These are phyloP conservation scores for Diadema setosum DNA, from an alignment of 35 echinoderm and acorn worm genomes.

Conservation along the genomic window DNA sequence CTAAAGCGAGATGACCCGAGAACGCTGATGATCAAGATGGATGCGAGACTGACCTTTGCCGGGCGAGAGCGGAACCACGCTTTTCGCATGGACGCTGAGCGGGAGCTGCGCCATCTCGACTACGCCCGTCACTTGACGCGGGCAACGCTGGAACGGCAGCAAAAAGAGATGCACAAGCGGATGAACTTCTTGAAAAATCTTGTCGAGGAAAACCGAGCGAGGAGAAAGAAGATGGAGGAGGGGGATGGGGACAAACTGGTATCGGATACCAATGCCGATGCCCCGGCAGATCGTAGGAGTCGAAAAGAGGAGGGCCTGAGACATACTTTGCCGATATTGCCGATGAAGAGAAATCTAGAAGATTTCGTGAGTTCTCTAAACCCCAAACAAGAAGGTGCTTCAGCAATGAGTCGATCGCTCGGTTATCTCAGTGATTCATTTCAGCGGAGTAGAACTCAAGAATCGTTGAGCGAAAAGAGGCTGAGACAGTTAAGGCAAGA, in stretches of 20 bases:
- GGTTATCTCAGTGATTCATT: not conserved
- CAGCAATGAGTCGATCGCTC: not conserved
- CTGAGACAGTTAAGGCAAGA: slow-evolving; percentile 11
- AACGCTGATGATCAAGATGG: slow-evolving; percentile 87
- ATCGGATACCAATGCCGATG: not conserved
- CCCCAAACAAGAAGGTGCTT: not conserved
- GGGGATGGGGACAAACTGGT: not conserved
- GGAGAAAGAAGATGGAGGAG: slow-evolving; percentile 24
- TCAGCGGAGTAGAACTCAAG: not conserved
- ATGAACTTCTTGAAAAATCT: slow-evolving; percentile 48
- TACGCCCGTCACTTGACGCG: slow-evolving; percentile 49
- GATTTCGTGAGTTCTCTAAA: not conserved
- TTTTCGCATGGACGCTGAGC: slow-evolving; percentile 56
- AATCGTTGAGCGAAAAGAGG: not conserved
- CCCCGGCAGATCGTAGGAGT: not conserved
- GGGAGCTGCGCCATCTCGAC: slow-evolving; percentile 70
- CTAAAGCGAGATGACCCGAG: slow-evolving; percentile 82
- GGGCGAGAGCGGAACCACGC: slow-evolving; percentile 66
- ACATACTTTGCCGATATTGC: not conserved
- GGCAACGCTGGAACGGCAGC: slow-evolving; percentile 43
- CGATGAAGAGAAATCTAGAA: not conserved
- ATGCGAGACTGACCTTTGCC: slow-evolving; percentile 59
- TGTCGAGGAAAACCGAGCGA: slow-evolving; percentile 42
- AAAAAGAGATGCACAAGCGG: slow-evolving; percentile 37
- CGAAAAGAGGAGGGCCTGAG: slow-evolving; percentile 18